phyloP scores from a whole-genome alignment of 2,113 vertebrate genomes.

The Dipodomys merriami region DNA sequence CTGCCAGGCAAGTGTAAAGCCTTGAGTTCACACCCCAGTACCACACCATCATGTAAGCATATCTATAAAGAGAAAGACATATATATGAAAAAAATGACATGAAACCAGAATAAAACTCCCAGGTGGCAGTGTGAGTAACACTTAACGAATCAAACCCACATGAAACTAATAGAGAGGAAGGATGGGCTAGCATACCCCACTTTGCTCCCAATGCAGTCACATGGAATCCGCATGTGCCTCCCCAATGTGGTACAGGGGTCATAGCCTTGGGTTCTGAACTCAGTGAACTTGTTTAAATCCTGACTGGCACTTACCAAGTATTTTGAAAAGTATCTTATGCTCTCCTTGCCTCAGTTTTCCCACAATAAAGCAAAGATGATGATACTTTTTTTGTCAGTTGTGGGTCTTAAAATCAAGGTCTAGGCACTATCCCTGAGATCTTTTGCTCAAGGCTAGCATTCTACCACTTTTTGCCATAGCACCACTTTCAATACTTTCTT shows the following conservation, averaged over 20 bases:
- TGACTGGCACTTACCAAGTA: neutral
- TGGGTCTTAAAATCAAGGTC: too few relatives aligned
- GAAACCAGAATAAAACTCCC: neutral
- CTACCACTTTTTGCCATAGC: too few relatives aligned
- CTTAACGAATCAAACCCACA: neutral
- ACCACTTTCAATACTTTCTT: too few relatives aligned
- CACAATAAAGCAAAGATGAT: neutral
- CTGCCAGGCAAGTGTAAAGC: too few relatives aligned
- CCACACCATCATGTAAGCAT: too few relatives aligned
- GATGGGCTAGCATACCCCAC: fast-evolving
- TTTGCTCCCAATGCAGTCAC: neutral
- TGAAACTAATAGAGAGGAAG: neutral
- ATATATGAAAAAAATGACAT: neutral
- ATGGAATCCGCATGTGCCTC: neutral
- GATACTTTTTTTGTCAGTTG: neutral
- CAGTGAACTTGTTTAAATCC: neutral
- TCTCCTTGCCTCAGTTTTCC: neutral
- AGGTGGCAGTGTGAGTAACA: neutral
- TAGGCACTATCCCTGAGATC: too few relatives aligned
- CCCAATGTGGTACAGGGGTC: neutral
- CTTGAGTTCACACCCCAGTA: too few relatives aligned
- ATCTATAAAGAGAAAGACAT: too few relatives aligned
- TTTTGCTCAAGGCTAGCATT: too few relatives aligned
- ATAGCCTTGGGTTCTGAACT: neutral
- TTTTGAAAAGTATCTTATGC: neutral